phyloP scores from a whole-genome alignment of 1,140 invertebrate species.

The Listronotus oregonensis region DNA sequence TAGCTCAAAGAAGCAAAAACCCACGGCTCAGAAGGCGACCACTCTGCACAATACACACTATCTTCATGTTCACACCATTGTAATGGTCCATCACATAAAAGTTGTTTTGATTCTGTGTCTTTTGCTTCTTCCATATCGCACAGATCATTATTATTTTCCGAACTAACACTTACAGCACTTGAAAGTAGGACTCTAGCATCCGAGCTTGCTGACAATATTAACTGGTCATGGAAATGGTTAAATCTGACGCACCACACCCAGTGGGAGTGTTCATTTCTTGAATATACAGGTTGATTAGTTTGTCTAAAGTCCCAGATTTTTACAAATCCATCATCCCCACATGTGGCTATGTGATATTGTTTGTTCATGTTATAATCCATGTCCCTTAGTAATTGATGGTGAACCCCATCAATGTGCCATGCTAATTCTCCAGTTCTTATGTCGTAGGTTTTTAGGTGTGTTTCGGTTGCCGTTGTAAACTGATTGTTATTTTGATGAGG shows the following conservation, averaged over 20 bases:
- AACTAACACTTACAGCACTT: constrained; percentile 85
- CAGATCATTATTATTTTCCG: constrained; percentile 54
- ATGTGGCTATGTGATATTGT: constrained; percentile 91
- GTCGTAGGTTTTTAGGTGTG: constrained; percentile 86
- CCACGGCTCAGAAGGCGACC: constrained; percentile 97
- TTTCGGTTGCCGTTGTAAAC: constrained; percentile 63
- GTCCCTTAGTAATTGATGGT: constrained; percentile 86
- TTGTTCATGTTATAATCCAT: constrained; percentile 97
- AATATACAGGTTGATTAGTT: constrained; percentile 75
- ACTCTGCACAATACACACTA: constrained; percentile 95
- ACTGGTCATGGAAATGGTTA: constrained; percentile 96
- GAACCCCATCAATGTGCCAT: constrained; percentile 86
- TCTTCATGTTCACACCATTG: constrained; percentile 96
- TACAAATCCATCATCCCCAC: constrained; percentile 91
- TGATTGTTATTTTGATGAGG: constrained; percentile 88
- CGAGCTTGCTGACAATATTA: constrained; percentile 92
- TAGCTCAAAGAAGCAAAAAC: constrained; percentile 97
- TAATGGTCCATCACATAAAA: constrained; percentile 78
- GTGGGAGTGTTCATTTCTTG: constrained; percentile 89
- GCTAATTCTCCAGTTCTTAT: constrained; percentile 71
- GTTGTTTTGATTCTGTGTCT: constrained; percentile 49
- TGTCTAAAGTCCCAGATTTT: constrained; percentile 97
- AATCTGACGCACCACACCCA: constrained; percentile 95
- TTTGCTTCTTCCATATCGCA: constrained; percentile 40
- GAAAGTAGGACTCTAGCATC: constrained; percentile 90